Evolutionary conservation across 1,140 invertebrate genomes (phyloP).

Genomic region (Chionoecetes opilio): DNA sequence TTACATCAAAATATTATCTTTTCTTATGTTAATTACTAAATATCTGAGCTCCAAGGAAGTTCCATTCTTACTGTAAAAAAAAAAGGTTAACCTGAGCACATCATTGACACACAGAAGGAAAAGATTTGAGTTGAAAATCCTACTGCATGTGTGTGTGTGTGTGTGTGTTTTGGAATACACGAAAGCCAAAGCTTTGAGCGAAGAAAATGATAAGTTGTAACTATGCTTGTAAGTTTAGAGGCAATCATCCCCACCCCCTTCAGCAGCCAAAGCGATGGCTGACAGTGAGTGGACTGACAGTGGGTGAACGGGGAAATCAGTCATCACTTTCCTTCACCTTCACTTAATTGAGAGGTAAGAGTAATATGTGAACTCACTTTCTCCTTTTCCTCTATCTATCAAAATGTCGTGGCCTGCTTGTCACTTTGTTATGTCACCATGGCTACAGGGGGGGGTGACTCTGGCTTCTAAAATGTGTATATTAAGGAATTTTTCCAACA

Average conservation of each 20-base stretch:
- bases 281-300: no score
- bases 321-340: no score
- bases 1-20: background rate
- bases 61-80: no score
- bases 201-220: background rate
- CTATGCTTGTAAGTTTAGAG: background rate
- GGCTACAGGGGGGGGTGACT: background rate
- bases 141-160: no score
- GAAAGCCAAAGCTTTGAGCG: background rate
- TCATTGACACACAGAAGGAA: no score
- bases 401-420: no score
- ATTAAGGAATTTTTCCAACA: background rate
- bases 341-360: no score
- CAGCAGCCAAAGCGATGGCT: background rate
- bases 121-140: no score
- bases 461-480: background rate
- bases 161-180: background rate
- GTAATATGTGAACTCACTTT: no score
- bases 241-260: background rate
- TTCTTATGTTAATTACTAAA: background rate
- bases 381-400: background rate
- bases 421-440: no score
- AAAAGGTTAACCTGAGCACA: no score
- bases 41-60: background rate
- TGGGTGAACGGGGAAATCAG: no score